These are phyloP conservation scores for Coptodon rendalli DNA, from an alignment of 2,113 vertebrate species.

Conservation along the genomic window DNA sequence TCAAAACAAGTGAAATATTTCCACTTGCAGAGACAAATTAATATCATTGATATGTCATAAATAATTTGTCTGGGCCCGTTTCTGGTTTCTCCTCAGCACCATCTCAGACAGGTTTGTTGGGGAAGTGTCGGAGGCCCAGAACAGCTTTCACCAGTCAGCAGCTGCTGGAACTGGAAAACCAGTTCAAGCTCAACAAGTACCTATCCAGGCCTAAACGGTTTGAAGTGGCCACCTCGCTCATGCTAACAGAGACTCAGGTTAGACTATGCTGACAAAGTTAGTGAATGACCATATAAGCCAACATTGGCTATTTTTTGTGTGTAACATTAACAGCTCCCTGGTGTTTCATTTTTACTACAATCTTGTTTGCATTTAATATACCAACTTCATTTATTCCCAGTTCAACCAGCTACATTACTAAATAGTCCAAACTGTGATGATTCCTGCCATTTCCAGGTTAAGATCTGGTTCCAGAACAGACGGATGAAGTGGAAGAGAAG, in stretches of 20 bases:
- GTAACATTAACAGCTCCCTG: neutral
- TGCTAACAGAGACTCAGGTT: conserved; percentile 83
- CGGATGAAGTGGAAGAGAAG: conserved; percentile 83
- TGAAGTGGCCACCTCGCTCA: conserved; percentile 79
- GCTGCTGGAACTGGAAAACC: conserved; percentile 79
- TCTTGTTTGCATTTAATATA: neutral
- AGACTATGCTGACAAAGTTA: neutral
- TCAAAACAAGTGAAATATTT: neutral
- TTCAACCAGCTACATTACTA: neutral
- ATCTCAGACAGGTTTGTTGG: conserved; percentile 66
- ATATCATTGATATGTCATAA: neutral
- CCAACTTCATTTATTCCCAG: neutral
- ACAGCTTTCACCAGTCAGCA: conserved; percentile 83
- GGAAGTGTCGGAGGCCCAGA: conserved; percentile 77
- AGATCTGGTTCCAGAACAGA: conserved; percentile 84
- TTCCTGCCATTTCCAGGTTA: conserved; percentile 62
- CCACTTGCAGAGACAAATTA: neutral
- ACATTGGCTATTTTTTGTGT: neutral
- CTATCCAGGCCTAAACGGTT: conserved; percentile 80
- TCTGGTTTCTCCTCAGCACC: conserved; percentile 30
- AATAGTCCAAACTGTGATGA: neutral
- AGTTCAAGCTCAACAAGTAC: conserved; percentile 83
- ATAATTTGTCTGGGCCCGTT: neutral
- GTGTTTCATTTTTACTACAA: neutral
- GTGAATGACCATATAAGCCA: neutral